Evolutionary conservation across 2,888 invertebrate species (phyloP).

Genomic region (Anthrax anthrax): DNA sequence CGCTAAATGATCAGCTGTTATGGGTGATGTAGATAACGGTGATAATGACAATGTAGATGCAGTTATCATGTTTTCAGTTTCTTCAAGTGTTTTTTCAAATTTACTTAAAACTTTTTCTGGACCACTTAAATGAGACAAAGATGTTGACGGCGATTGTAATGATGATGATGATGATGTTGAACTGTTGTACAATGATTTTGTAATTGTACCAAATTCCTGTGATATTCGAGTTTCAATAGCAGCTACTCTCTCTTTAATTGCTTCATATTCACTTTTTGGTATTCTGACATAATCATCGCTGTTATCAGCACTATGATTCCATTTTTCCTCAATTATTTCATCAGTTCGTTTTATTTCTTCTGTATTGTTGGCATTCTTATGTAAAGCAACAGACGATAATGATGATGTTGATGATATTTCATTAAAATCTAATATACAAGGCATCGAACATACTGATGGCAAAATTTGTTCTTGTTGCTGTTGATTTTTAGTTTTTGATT

Average conservation of each 20-base stretch:
- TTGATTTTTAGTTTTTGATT: conserved; percentile 23
- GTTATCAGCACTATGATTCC: conserved; percentile 36
- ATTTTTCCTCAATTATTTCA: conserved; percentile 17
- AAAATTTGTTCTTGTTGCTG: conserved; percentile 10
- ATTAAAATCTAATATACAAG: conserved; percentile 13
- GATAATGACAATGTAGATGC: no score
- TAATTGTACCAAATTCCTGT: conserved; percentile 43
- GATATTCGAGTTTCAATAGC: conserved; percentile 58
- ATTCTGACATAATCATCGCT: conserved; percentile 43
- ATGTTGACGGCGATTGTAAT: not conserved
- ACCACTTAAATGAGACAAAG: conserved; percentile 22
- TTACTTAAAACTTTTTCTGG: conserved; percentile 53
- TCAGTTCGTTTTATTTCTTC: not conserved
- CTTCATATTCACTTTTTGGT: conserved; percentile 61
- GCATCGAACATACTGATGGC: conserved; percentile 37
- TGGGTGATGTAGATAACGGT: conserved; percentile 12
- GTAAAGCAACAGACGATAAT: not conserved
- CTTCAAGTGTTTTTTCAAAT: conserved; percentile 58
- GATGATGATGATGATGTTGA: conserved; percentile 1
- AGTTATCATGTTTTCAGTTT: conserved; percentile 41
- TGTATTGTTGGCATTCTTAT: not conserved
- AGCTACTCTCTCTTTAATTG: conserved; percentile 58
- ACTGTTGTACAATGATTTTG: conserved; percentile 4
- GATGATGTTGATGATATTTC: not conserved
- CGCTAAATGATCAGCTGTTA: conserved; percentile 45